Base-by-base conservation (phyloP, 2,888 invertebrate species). In the Aquatica leii region DNA sequence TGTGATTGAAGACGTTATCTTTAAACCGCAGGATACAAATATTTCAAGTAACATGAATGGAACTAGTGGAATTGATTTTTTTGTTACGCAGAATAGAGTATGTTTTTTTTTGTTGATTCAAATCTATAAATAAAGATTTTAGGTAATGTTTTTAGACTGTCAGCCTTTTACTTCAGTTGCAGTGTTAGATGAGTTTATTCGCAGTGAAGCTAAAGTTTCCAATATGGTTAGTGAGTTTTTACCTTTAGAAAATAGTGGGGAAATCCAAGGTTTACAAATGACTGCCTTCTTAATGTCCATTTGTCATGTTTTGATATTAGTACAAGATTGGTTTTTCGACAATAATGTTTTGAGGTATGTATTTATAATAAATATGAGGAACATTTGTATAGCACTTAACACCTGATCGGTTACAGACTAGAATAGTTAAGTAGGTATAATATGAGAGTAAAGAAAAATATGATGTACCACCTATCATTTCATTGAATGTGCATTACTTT, bases 281-380 rank as follows among this genome's bases (percentile, higher is more conserved):
- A 87, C 93, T 11, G 88, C 95, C 0, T 94, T 94, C 77, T 80
- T 97, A 54, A 88, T 96, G 83, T 92, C 94, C 1, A 90, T 97
- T 35, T 97, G 97, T 74, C 96, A 98, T 80, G 89, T 96, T 1
- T 85, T 98, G 5, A 84, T 98, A 59, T 87, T 96, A 34, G 91
- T 94, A 0, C 92, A 96, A 76, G 97, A 97, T 78, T 95, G 93
- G 89, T 93, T 93, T 76, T 86, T 91, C 1, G 95, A 95, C 81
- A 88, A 93, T 60, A 94, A 93, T 80, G 85, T 92, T 74, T 78
- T 92, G 66, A 91, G 94, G 88, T 88, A 80, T 68, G 17, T 20
- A 1, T 55, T 41, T 59, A n/a, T n/a, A n/a, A n/a, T n/a, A n/a
- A n/a, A n/a, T n/a, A n/a, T n/a, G n/a, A n/a, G n/a, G n/a, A n/a